Evolutionary conservation across 2,888 invertebrate species (phyloP), one percentile per base, ranked within the genome.

Genomic region (Mythimna ferrago): DNA sequence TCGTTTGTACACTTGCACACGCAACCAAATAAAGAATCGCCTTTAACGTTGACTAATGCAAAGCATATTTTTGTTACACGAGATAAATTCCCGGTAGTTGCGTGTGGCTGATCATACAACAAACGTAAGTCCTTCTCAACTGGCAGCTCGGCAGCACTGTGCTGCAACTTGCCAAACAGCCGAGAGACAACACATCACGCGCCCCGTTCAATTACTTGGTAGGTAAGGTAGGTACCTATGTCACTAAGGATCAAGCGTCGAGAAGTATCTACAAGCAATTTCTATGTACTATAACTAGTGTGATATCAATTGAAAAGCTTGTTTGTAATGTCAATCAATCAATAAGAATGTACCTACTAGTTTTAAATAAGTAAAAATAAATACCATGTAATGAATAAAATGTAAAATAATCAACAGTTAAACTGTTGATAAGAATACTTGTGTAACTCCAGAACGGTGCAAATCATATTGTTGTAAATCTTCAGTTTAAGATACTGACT

Each of bases 361-460:
- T 48, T 65, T 21, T 48, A 56, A 35, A 21, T 38, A 0, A 48
- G 32, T 32, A 32, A 32, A 32, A 32, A 32, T 32, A 66, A 21
- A 26, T 26, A 26, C 26, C 26, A 26, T 26, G 14, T 38, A 44
- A 53, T 35, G 16, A 7, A 14, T 3, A 32, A 35, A 35, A 44
- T 35, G n/a, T 14, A 4, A 32, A 41, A 16, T 41, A n/a, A 26
- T 26, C 32, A 61, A 72, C 78, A 74, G 71, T 78, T 54, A 7
- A 72, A 74, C 74, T 74, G 72, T 72, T 71, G 19, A 3, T 48
- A 57, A 2, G 11, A 51, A 61, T 72, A 78, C 21, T 72, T 71
- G 61, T 68, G 51, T 76, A 38, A 71, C 7, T 16, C 48, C 44
- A 11, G 44, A n/a, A 19, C 38, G 38, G 38, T 74, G 72, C 14